A percentile compares a stretch with the other conserved stretches of the same genome.
phyloP scores from a whole-genome alignment of 2,113 vertebrate species.

The Morone chrysops region DNA sequence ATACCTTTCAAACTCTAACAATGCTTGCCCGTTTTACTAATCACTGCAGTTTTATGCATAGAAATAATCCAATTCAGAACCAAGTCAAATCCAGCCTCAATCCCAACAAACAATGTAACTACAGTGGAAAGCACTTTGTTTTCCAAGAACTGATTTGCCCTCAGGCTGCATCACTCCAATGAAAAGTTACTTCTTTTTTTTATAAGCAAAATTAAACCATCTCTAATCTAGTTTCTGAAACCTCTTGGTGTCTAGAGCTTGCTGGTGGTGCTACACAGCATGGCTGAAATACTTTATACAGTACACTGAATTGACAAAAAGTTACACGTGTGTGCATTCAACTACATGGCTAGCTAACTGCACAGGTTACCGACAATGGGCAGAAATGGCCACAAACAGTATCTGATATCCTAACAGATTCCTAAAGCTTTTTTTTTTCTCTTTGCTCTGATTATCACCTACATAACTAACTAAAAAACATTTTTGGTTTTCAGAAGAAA shows the following conservation, averaged over 20 bases:
- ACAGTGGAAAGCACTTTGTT: neutral
- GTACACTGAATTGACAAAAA: neutral
- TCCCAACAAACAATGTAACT: neutral
- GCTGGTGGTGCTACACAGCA: neutral
- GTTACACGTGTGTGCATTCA: no score
- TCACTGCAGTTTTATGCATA: no score
- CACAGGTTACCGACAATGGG: neutral
- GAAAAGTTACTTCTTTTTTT: neutral
- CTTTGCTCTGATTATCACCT: neutral
- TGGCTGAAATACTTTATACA: neutral
- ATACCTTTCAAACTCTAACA: no score
- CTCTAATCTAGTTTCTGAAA: neutral
- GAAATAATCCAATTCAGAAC: neutral
- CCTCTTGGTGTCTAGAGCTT: neutral
- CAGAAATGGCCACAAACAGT: neutral
- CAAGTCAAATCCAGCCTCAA: neutral
- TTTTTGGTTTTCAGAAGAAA: neutral
- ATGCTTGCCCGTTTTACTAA: no score
- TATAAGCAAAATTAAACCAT: neutral
- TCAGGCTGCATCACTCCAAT: neutral
- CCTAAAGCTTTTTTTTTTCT: neutral
- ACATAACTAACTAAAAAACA: no score
- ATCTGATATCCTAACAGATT: neutral
- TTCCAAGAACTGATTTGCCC: neutral
- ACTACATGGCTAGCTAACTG: neutral